These are phyloP conservation scores for Coleophora deauratella DNA, from an alignment of 2,888 invertebrate species.

Conservation along the genomic window DNA sequence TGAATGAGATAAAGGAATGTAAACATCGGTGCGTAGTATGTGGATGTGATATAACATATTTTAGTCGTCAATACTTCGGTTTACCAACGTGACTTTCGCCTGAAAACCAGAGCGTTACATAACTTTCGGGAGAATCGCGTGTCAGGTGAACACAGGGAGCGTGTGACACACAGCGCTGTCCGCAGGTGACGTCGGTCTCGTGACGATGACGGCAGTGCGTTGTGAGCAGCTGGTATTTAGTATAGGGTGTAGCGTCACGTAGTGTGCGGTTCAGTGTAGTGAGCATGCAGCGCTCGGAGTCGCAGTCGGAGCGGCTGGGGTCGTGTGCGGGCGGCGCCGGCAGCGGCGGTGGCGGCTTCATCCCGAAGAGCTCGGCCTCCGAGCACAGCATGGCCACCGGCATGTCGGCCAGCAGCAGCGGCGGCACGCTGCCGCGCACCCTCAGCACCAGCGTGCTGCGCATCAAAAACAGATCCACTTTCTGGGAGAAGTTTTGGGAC, in stretches of 20 bases:
- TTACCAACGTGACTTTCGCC: too few species aligned
- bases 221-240: constrained; percentile 13
- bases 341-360: constrained; percentile 41
- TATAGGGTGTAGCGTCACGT: constrained; percentile 24
- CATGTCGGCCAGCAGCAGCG: constrained; percentile 62
- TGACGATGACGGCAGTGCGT: constrained; percentile 22
- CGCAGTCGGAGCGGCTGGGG: constrained; percentile 71
- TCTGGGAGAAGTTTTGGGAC: constrained; percentile 90
- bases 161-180: constrained; percentile 18
- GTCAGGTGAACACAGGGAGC: constrained; percentile 14
- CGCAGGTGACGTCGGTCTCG: constrained; percentile 19
- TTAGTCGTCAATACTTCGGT: constrained; percentile 6
- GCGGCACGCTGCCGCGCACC: constrained; percentile 77
- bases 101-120: constrained; percentile 16
- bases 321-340: constrained; percentile 26
- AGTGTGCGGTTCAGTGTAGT: constrained; percentile 23
- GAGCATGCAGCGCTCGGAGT: constrained; percentile 70
- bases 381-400: constrained; percentile 71
- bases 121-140: constrained; percentile 25
- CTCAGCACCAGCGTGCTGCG: constrained; percentile 86
- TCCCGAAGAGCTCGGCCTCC: constrained; percentile 62
- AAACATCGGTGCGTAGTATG: constrained; percentile 20
- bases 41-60: constrained; percentile 26
- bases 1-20: constrained; percentile 44
- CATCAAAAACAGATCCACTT: constrained; percentile 83